These are phyloP conservation scores for Ooceraea biroi DNA, from an alignment of 1,140 invertebrate genomes.

Conservation along the genomic window DNA sequence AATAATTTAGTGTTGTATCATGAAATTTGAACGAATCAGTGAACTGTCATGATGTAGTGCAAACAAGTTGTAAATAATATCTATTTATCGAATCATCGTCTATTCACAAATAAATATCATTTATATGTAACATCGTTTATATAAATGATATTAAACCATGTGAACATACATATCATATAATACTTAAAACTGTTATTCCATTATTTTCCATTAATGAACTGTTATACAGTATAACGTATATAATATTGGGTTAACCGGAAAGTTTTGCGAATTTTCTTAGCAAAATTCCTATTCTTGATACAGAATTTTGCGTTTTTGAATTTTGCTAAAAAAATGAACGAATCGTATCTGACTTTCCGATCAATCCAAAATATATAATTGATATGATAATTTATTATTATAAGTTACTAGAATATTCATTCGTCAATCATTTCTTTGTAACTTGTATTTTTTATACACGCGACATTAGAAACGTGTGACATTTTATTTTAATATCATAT, in stretches of 20 bases:
- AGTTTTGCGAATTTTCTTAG: no score
- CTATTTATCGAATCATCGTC: constrained; percentile 15
- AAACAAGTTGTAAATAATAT: constrained; percentile 71
- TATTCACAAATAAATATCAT: constrained; percentile 62
- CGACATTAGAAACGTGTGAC: neutral
- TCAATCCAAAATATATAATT: no score
- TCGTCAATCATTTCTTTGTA: no score
- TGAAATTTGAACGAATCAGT: constrained; percentile 41
- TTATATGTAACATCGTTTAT: constrained; percentile 38
- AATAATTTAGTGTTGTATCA: constrained; percentile 20
- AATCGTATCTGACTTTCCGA: no score
- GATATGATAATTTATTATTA: constrained; percentile 49
- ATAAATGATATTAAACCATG: constrained; percentile 41
- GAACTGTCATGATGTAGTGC: constrained; percentile 56
- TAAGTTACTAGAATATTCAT: constrained; percentile 36
- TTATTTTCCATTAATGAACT: constrained; percentile 75
- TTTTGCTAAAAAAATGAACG: no score
- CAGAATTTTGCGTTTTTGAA: no score
- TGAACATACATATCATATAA: constrained; percentile 68
- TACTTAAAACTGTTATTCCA: constrained; percentile 72
- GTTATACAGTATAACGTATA: constrained; percentile 38
- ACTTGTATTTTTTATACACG: constrained; percentile 27
- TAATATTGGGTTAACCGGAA: no score
- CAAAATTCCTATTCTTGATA: no score
- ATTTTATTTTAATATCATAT: constrained; percentile 17